Evolutionary conservation across 2,113 vertebrate species (phyloP), one percentile per base, ranked within the genome.

Genomic region (Pongo pygmaeus): DNA sequence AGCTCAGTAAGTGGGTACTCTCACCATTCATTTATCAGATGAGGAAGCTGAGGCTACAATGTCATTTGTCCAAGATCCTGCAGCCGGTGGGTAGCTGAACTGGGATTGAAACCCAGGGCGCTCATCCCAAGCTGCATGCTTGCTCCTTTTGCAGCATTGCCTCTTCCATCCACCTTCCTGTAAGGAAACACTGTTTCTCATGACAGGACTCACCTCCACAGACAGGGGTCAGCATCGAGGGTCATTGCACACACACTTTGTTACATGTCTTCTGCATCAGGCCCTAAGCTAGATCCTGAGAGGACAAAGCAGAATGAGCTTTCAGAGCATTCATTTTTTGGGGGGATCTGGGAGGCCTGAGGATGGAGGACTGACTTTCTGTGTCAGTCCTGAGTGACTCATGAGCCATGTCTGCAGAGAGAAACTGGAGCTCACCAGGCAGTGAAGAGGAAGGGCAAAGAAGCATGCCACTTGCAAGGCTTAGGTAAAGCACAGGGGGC

Each of bases 391-490:
- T 55, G 52, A 69, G 38, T 55, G 69, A 23, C 23, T 75, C 0
- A 0, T 2, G 67, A 77, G 9, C 67, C 12, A 10, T 23, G n/a
- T 61, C 74, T 92, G 91, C 17, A 10, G 40, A n/a, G 75, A 69
- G 50, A 48, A 4, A 9, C 43, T 50, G 48, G 92, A 48, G 35
- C 38, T 55, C 27, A 6, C n/a, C 61, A 79, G 64, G 59, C 1
- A 4, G 3, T 0, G 3, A 27, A 80, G 14, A 13, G n/a, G 57
- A 43, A 69, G n/a, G 30, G 11, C 5, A 0, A 1, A 48, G 38
- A 38, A n/a, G 20, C 57, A 25, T 12, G n/a, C 5, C 30, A 6
- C 74, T n/a, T 40, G 61, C 0, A 13, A 59, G 52, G 32, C 4
- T 6, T 48, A 0, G 4, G 17, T n/a, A 25, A 46, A 72, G 46